phyloP scores from a whole-genome alignment of 2,797 vertebrate species.

The Dallia pectoralis region DNA sequence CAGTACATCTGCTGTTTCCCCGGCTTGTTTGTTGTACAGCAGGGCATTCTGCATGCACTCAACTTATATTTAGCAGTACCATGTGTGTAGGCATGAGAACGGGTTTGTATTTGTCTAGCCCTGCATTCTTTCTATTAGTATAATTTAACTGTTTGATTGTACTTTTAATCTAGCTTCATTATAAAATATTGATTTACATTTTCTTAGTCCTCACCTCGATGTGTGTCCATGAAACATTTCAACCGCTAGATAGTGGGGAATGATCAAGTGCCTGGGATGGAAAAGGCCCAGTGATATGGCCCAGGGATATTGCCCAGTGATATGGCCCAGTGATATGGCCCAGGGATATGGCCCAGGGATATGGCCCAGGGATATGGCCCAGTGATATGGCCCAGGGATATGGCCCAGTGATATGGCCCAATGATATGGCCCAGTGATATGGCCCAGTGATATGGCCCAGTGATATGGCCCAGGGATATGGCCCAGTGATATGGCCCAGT shows the following conservation, averaged over 20 bases:
- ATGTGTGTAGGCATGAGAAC: neutral
- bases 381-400: neutral
- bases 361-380: neutral
- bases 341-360: too few species aligned
- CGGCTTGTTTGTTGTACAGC: slow-evolving; percentile 54
- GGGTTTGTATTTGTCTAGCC: neutral
- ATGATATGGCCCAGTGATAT: too few species aligned
- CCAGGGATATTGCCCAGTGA: neutral
- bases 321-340: neutral
- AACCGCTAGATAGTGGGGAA: too few species aligned
- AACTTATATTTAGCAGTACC: neutral
- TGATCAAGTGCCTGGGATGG: too few species aligned
- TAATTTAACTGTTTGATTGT: neutral
- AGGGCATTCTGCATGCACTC: slow-evolving; percentile 18
- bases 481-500: neutral
- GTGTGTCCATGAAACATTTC: too few species aligned
- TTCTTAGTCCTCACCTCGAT: too few species aligned
- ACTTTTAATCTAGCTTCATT: too few species aligned
- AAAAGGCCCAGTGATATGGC: neutral
- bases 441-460: neutral
- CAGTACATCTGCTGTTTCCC: slow-evolving; percentile 44
- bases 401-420: too few species aligned
- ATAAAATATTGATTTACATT: neutral
- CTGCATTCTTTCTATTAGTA: neutral
- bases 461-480: neutral